Percentiles rank a stretch among this genome's conserved stretches.
Evolutionary conservation across 2,888 invertebrate species (phyloP).

Genomic region (Microplitis deprimator): DNA sequence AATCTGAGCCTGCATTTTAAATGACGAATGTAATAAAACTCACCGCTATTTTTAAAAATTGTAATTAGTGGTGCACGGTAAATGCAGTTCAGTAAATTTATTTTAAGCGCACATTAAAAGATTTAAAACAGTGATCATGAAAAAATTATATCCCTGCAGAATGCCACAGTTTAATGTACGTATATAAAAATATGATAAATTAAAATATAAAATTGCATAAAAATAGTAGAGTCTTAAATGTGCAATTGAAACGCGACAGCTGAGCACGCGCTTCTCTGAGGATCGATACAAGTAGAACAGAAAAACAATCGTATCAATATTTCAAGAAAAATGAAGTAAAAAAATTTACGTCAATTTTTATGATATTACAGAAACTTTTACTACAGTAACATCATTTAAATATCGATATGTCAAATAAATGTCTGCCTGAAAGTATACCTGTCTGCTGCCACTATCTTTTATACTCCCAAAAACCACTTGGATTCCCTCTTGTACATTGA

Average conservation of each 20-base stretch:
- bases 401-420: background rate
- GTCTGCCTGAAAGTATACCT: background rate
- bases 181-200: constrained; percentile 5
- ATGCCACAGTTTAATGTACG: background rate
- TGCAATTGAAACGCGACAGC: constrained; percentile 23
- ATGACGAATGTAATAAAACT: background rate
- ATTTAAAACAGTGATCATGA: background rate
- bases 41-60: background rate
- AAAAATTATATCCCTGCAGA: background rate
- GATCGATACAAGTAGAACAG: constrained; percentile 32
- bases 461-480: background rate
- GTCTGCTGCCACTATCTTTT: background rate
- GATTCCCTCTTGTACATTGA: background rate
- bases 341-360: background rate
- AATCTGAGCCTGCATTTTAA: background rate
- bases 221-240: constrained; percentile 22
- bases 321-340: constrained; percentile 18
- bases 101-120: background rate
- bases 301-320: constrained; percentile 30
- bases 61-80: background rate
- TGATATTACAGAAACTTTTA: background rate
- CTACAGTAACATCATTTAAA: background rate
- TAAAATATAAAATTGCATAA: constrained; percentile 15
- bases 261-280: constrained; percentile 35
- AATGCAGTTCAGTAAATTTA: background rate